Percentiles rank a stretch among this genome's conserved stretches.
These are phyloP conservation scores for Oophaga sylvatica DNA, from an alignment of 2,797 vertebrate species.

Conservation along the genomic window DNA sequence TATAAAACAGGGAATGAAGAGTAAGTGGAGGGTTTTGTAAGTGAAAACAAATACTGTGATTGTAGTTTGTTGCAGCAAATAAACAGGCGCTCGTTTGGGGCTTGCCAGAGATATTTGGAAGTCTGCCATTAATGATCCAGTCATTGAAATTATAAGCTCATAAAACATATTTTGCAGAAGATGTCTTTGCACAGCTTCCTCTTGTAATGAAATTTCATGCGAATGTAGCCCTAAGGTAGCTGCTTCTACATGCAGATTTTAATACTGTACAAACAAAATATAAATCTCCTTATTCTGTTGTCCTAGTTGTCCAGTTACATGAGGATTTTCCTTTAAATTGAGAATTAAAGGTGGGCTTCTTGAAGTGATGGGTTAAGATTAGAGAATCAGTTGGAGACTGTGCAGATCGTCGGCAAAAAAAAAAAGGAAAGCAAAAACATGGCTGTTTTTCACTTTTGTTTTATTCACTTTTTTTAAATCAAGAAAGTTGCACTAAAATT, in stretches of 20 bases:
- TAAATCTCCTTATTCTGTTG: conserved; percentile 20
- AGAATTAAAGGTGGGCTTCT: neutral
- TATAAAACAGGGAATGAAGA: conserved; percentile 47
- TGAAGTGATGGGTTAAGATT: neutral
- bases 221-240: conserved; percentile 37
- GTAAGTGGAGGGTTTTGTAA: conserved; percentile 38
- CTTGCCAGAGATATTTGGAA: conserved; percentile 44
- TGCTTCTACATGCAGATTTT: conserved; percentile 30
- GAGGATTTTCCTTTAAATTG: neutral
- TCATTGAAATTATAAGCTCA: conserved; percentile 50
- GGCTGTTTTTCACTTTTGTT: no score
- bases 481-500: no score
- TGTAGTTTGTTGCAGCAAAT: conserved; percentile 45
- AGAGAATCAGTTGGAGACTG: neutral
- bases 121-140: conserved; percentile 53
- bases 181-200: conserved; percentile 30
- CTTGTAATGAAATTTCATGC: conserved; percentile 40
- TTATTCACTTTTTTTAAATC: neutral
- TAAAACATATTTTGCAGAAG: conserved; percentile 38
- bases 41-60: conserved; percentile 50
- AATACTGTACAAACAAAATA: conserved; percentile 25
- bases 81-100: conserved; percentile 17
- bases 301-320: conserved; percentile 1
- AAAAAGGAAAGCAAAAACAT: neutral
- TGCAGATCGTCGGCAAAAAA: neutral